Percentiles rank a stretch among this genome's conserved stretches.
phyloP scores from a whole-genome alignment of 2,888 invertebrate genomes.

The Marronus borbonicus region DNA sequence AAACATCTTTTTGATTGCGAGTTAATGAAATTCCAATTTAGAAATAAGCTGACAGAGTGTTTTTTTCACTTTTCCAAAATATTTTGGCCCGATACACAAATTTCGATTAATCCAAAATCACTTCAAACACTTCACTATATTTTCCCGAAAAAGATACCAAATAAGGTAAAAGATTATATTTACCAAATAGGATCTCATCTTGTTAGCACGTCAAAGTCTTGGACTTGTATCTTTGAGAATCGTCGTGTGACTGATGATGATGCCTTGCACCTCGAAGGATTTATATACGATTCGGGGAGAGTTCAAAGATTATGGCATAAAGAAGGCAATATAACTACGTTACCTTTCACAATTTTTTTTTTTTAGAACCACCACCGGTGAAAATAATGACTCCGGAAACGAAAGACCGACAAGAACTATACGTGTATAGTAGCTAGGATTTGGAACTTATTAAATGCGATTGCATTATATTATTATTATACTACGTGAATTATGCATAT shows the following conservation, averaged over 20 bases:
- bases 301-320: neutral
- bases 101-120: neutral
- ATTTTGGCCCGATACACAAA: neutral
- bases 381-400: conserved; percentile 36
- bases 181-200: conserved; percentile 38
- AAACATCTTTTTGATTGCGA: no score
- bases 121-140: neutral
- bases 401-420: neutral
- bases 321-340: neutral
- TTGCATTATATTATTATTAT: conserved; percentile 23
- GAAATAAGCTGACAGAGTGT: neutral
- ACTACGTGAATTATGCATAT: conserved; percentile 1
- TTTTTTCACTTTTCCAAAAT: conserved; percentile 3
- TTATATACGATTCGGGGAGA: conserved; percentile 40
- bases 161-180: conserved; percentile 10
- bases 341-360: conserved; percentile 44
- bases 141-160: neutral
- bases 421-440: neutral
- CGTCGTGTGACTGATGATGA: conserved; percentile 24
- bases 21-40: neutral
- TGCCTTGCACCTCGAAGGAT: conserved; percentile 18
- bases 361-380: conserved; percentile 31
- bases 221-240: conserved; percentile 13
- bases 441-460: neutral
- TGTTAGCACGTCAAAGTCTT: neutral